These are phyloP conservation scores for Eupsilia transversa DNA, from an alignment of 2,888 invertebrate genomes.

Conservation along the genomic window DNA sequence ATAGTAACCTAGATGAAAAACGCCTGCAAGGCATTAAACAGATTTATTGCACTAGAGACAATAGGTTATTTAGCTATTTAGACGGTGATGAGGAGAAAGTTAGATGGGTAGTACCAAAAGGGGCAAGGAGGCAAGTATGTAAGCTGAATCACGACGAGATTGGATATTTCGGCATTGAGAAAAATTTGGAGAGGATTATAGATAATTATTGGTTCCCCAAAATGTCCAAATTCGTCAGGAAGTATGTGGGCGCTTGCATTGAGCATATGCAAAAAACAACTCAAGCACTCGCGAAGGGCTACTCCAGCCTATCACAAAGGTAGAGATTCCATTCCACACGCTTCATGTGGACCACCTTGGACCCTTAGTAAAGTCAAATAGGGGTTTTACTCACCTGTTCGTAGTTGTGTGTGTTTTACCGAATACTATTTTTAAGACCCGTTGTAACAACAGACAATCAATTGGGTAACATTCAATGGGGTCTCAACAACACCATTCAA, in stretches of 20 bases:
- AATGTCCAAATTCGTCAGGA: too few relatives aligned
- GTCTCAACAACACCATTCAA: too few relatives aligned
- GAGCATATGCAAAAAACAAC: background rate
- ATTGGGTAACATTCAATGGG: too few relatives aligned
- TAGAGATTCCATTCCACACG: background rate
- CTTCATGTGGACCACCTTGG: background rate
- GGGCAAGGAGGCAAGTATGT: background rate
- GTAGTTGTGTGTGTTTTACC: background rate
- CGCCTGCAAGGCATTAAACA: too few relatives aligned
- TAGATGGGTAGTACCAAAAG: background rate
- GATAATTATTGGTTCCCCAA: too few relatives aligned
- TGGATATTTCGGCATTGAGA: background rate
- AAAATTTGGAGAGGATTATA: too few relatives aligned
- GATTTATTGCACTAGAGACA: too few relatives aligned
- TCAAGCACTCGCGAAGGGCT: background rate
- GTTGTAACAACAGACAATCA: too few relatives aligned
- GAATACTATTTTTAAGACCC: background rate
- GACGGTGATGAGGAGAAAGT: background rate
- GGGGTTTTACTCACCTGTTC: background rate
- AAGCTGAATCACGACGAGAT: background rate
- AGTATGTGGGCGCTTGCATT: too few relatives aligned
- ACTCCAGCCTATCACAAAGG: background rate
- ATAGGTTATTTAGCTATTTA: background rate
- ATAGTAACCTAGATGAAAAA: too few relatives aligned
- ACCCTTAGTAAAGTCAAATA: background rate